These are phyloP conservation scores for Onthophagus taurus DNA, from an alignment of 1,140 invertebrate species.

Conservation along the genomic window DNA sequence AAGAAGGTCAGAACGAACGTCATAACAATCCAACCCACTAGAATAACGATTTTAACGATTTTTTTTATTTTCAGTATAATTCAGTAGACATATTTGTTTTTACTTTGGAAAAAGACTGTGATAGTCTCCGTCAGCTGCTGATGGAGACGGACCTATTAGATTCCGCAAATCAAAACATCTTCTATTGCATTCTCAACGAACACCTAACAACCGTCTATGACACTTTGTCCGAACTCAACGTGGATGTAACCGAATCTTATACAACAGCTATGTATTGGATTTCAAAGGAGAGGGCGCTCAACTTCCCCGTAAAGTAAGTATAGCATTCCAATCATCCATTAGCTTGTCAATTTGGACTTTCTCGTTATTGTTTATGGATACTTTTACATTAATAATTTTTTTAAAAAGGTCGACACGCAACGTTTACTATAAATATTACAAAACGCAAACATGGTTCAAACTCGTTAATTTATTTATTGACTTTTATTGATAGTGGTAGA, in stretches of 20 bases:
- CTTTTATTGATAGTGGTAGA: too few relatives aligned
- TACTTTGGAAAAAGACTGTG: constrained; percentile 7
- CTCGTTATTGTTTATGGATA: too few relatives aligned
- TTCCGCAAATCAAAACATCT: background rate
- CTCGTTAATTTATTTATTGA: too few relatives aligned
- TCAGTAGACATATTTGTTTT: constrained; percentile 6
- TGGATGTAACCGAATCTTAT: background rate
- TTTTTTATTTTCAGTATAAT: constrained; percentile 11
- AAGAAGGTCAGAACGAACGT: too few relatives aligned
- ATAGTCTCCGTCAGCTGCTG: background rate
- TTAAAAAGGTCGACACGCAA: too few relatives aligned
- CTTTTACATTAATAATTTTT: too few relatives aligned
- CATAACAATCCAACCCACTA: too few relatives aligned
- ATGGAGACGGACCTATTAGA: constrained; percentile 1
- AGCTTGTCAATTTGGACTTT: too few relatives aligned
- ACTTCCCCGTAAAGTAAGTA: constrained; percentile 5
- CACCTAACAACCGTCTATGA: background rate
- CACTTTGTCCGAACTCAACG: background rate
- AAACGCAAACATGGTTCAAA: too few relatives aligned
- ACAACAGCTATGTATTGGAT: background rate
- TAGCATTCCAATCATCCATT: background rate
- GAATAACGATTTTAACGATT: too few relatives aligned
- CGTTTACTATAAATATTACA: too few relatives aligned
- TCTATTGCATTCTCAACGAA: background rate
- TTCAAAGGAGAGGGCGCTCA: background rate